Conservation (phyloP, 2,888 invertebrate genomes). For the Phytoseiulus persimilis region DNA sequence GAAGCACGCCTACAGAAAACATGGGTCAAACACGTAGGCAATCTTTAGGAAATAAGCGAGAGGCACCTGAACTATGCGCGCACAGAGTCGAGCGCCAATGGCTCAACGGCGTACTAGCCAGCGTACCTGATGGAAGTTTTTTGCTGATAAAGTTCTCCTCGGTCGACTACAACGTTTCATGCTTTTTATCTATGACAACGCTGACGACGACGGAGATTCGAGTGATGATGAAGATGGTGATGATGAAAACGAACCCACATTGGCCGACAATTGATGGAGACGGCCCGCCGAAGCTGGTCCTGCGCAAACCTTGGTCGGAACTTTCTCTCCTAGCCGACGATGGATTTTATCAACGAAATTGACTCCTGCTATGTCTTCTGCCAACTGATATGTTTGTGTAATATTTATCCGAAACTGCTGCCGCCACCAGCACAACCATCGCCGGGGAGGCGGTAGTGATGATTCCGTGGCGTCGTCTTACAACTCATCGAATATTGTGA, state of each 20-base stretch:
- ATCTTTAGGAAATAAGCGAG: background rate
- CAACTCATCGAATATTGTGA: background rate
- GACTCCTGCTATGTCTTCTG: background rate
- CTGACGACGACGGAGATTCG: background rate
- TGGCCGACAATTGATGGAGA: background rate
- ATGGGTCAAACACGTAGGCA: background rate
- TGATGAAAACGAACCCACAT: background rate
- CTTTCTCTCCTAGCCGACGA: background rate
- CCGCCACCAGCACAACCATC: background rate
- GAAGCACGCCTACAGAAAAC: background rate
- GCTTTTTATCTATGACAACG: background rate
- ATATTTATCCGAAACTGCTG: background rate
- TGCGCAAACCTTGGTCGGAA: background rate
- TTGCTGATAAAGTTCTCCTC: background rate
- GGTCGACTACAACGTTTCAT: background rate
- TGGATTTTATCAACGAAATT: constrained; percentile 5
- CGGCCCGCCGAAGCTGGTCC: background rate
- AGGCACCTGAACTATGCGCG: background rate
- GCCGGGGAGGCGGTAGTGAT: background rate
- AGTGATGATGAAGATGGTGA: background rate
- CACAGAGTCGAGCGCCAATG: background rate
- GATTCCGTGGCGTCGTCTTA: background rate
- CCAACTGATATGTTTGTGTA: background rate
- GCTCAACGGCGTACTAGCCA: background rate
- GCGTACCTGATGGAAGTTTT: background rate